A percentile compares a stretch with the other conserved stretches of the same genome.
Conservation (phyloP, 1,140 invertebrate species). For the Bombus cullumanus region DNA sequence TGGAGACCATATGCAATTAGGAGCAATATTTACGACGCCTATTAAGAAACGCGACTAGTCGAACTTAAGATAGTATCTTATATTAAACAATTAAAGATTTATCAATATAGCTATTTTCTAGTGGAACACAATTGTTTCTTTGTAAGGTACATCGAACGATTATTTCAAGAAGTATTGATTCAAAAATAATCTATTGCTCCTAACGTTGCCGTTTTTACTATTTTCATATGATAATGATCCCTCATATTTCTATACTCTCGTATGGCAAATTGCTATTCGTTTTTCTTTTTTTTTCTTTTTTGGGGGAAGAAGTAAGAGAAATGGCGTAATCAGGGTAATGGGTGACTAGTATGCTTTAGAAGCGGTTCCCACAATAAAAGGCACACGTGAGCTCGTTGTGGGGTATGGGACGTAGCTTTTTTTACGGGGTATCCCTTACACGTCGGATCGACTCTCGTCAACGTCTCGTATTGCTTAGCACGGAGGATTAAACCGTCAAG, state of each 20-base stretch:
- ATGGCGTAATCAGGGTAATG: neutral
- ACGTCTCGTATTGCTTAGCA: slow-evolving; percentile 66
- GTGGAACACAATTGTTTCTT: neutral
- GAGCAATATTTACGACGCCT: neutral
- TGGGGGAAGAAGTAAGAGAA: no score
- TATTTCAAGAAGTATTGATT: neutral
- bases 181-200: neutral
- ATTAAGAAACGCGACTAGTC: neutral
- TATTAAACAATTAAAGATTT: neutral
- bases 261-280: neutral
- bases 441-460: slow-evolving; percentile 73
- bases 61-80: neutral
- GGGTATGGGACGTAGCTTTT: slow-evolving; percentile 48
- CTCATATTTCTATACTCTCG: neutral
- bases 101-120: neutral
- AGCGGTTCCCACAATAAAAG: slow-evolving; percentile 73
- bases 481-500: slow-evolving; percentile 72
- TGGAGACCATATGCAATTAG: no score
- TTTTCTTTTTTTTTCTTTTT: neutral
- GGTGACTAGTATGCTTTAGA: slow-evolving; percentile 19
- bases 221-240: neutral
- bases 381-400: slow-evolving; percentile 59
- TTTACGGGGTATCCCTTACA: slow-evolving; percentile 64
- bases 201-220: neutral
- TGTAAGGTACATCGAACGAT: neutral